Percentiles rank a stretch among this genome's conserved stretches.
Conservation (phyloP, 1,140 invertebrate genomes). For the Camponotus floridanus region DNA sequence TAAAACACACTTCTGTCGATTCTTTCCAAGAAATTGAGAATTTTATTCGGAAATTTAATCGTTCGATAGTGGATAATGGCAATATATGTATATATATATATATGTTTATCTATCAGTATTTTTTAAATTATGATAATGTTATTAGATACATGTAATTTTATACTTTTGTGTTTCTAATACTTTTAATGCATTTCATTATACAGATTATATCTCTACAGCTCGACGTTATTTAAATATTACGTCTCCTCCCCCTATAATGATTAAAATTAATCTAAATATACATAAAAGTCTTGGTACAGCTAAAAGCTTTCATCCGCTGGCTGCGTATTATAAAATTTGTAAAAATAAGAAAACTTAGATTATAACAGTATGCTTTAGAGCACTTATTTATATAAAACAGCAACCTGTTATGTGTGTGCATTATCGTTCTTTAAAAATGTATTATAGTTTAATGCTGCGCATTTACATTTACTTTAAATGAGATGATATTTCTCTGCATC, state of each 20-base stretch:
- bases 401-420: neutral
- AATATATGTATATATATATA: neutral
- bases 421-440: neutral
- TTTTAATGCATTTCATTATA: neutral
- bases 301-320: neutral
- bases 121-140: neutral
- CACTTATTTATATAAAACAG: neutral
- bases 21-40: neutral
- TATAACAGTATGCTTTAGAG: neutral
- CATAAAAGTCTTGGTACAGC: neutral
- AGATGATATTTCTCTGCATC: conserved; percentile 5
- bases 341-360: neutral
- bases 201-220: neutral
- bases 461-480: conserved; percentile 19
- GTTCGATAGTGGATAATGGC: neutral
- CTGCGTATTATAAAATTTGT: neutral
- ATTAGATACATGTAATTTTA: too few relatives aligned
- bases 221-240: neutral
- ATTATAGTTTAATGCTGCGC: neutral
- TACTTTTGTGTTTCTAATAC: neutral
- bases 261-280: neutral
- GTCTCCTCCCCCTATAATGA: too few relatives aligned
- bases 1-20: neutral
- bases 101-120: neutral
- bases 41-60: neutral